Evolutionary conservation across 2,113 vertebrate genomes (phyloP), one percentile per base, ranked within the genome.

Genomic region (Hippocampus abdominalis): DNA sequence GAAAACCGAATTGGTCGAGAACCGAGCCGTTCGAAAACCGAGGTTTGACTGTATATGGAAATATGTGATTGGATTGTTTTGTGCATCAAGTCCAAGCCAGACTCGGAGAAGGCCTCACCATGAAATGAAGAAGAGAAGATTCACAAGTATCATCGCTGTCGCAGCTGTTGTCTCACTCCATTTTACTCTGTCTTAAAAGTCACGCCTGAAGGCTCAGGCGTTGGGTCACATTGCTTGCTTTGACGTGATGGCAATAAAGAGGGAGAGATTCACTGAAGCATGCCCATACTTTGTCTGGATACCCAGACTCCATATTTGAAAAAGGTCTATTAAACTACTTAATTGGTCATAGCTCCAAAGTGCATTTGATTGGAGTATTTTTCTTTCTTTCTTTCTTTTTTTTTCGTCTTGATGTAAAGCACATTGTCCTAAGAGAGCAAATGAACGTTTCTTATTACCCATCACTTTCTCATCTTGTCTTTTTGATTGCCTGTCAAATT

Each of bases 91-190:
- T 60, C 64, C 40, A 42, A 74, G 32, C 8, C 40, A 60, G 39
- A 75, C 23, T 44, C 5, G 42, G 21, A 44, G 21, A 74, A 81
- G 72, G 62, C 36, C 49, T 71, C 46, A 81, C 66, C 75, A 77
- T 85, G 73, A 81, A 82, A 84, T 75, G 76, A 84, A 68, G 63
- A 29, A 69, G 64, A 74, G 40, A 63, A 84, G 69, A 81, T 82
- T 79, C 66, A 76, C 70, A 81, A 81, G 54, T 73, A 72, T 79
- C 77, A 76, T 74, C 71, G 76, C 73, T 75, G 84, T 87, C 79
- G 76, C 63, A 70, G 78, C 68, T 73, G 76, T 83, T 77, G 80
- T 86, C 68, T 70, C 74, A 82, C 67, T 82, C 70, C 73, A 81
- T 75, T 83, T 80, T 81, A 49, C 62, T 76, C 75, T 68, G 72